Evolutionary conservation across 2,113 vertebrate genomes (phyloP), one percentile per base, ranked within the genome.

Genomic region (Theristicus caerulescens): DNA sequence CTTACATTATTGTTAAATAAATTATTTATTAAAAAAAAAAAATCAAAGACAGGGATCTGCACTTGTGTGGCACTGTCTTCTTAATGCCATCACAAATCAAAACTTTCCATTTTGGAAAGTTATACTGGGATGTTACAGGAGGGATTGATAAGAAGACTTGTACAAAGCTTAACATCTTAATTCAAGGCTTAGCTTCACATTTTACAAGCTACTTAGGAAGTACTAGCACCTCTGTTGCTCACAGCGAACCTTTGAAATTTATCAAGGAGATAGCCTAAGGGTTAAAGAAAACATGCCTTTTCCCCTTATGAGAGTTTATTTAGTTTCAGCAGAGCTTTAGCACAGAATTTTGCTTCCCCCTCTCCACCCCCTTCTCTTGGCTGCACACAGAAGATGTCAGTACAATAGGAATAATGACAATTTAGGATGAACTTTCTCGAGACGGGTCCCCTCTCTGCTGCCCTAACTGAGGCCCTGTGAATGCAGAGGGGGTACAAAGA

Each of bases 181-280:
- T 91, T 94, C 82, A 91, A 87, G 61, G 87, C 84, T 95, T 85
- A 93, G 70, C 69, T 91, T 91, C 52, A 26, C 42, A 64, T 89
- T 96, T 83, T 84, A 88, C 80, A 86, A 90, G 88, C 54, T 82
- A 81, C 67, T 90, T 90, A 54, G 47, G 24, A 93, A 88, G 72
- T 14, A 34, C 40, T 57, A 92, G 74, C 64, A 84, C n/a, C 85
- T 93, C 88, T 79, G 61, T 16, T 91, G 73, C 69, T 93, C 77
- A 71, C 69, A 89, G 81, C 10, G 6, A 93, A 92, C 76, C 76
- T 95, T 82, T 82, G 79, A 95, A 96, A 92, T 92, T 31, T 81
- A 84, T 80, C 77, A 91, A 67, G 92, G 18, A 95, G 66, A 74
- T 18, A 81, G 88, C 82, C 90, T 71, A 90, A 92, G 70, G 54